Percentiles rank a stretch among this genome's conserved stretches.
Conservation (phyloP, 2,888 invertebrate species). For the Epinotia ramella region DNA sequence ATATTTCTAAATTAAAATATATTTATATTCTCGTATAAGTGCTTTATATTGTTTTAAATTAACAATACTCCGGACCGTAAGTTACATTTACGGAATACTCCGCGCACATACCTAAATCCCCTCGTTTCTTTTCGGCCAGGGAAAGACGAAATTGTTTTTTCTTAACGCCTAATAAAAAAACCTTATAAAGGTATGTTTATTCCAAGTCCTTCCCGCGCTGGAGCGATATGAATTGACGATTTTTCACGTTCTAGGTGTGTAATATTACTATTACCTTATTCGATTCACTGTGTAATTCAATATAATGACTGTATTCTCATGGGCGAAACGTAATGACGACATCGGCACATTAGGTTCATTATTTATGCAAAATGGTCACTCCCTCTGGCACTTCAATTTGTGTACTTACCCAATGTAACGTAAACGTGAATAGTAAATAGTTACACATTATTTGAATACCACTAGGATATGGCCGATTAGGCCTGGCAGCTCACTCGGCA, state of each 20-base stretch:
- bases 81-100: too few relatives aligned
- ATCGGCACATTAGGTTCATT: constrained; percentile 28
- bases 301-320: constrained; percentile 24
- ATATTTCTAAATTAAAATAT: too few relatives aligned
- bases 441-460: too few relatives aligned
- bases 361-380: constrained; percentile 37
- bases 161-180: too few relatives aligned
- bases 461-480: too few relatives aligned
- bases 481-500: too few relatives aligned
- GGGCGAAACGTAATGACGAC: constrained; percentile 26
- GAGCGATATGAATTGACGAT: background rate
- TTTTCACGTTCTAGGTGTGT: background rate
- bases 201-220: background rate
- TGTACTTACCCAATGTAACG: background rate
- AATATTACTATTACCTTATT: background rate
- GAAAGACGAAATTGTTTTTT: too few relatives aligned
- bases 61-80: too few relatives aligned
- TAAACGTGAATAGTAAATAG: background rate
- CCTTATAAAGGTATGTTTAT: background rate
- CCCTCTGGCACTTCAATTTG: constrained; percentile 31
- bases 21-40: too few relatives aligned
- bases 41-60: too few relatives aligned
- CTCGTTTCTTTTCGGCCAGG: too few relatives aligned
- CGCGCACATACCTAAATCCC: too few relatives aligned
- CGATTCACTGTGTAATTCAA: constrained; percentile 17